phyloP scores from a whole-genome alignment of 2,797 vertebrate genomes.

The Mergus octosetaceus region DNA sequence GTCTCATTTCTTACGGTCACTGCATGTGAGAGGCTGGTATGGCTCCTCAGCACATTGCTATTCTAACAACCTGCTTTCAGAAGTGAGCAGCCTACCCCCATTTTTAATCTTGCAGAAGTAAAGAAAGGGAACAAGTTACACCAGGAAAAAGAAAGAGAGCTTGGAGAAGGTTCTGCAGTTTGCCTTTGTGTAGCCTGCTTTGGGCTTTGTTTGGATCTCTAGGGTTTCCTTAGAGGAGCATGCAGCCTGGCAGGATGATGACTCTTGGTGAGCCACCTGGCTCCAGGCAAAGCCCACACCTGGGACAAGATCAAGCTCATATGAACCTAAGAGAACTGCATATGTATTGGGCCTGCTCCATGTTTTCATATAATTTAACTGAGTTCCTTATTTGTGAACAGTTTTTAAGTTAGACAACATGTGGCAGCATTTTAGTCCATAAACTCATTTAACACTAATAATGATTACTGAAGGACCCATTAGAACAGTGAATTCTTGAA shows the following conservation, averaged over 20 bases:
- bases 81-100: neutral
- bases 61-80: neutral
- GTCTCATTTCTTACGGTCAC: neutral
- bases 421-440: neutral
- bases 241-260: neutral
- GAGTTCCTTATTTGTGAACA: accelerated
- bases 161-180: neutral
- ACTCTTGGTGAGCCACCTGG: neutral
- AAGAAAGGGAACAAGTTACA: neutral
- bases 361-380: neutral
- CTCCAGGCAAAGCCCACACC: neutral
- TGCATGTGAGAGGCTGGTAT: accelerated
- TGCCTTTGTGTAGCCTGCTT: neutral
- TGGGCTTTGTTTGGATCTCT: neutral
- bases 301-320: neutral
- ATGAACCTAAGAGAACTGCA: neutral
- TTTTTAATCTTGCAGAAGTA: neutral
- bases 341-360: neutral
- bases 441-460: neutral
- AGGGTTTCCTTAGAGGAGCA: neutral
- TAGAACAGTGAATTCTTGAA: neutral
- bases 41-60: neutral
- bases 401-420: neutral
- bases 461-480: neutral
- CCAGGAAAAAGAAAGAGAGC: neutral